Evolutionary conservation across 2,797 vertebrate species (phyloP), one percentile per base, ranked within the genome.

Genomic region (Etheostoma perlongum): DNA sequence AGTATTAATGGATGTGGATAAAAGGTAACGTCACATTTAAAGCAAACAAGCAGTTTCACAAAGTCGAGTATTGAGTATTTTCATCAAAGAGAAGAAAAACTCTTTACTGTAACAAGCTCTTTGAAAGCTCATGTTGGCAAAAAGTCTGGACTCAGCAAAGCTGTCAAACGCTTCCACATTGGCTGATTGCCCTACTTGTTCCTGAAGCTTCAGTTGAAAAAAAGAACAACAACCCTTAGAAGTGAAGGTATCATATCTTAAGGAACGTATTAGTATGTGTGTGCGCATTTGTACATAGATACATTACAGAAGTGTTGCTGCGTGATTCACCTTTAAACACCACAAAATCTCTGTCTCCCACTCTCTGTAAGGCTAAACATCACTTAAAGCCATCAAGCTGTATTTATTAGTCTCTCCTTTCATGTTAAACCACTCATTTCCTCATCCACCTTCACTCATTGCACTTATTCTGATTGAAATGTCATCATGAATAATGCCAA

Each of bases 391-490:
- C 57, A 78, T 82, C 19, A 0, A 78, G 55, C 44, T 55, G 25
- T 68, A 74, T 89, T 88, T 88, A 88, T 85, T 71, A 79, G 78
- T 65, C 70, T 75, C 65, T 81, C 54, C 63, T 48, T 88, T 89
- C 66, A 80, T 83, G 70, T 85, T 85, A 77, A 55, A 79, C 74
- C 68, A 66, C 79, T 88, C 48, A 54, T 84, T 86, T 58, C 64
- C 76, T 67, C 81, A 77, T 85, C 72, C 78, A 73, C 79, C 61
- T 80, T 83, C 77, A 68, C 75, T 84, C 78, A 65, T 79, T 77
- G 78, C 78, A 90, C 88, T 88, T 76, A 76, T 90, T 88, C 87
- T 92, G 92, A 93, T 91, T 88, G 85, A 89, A 91, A 83, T 79
- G 82, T 79, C 85, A 72, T 71, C 44, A 76, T 88, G 61, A 90